Evolutionary conservation across 1,140 invertebrate species (phyloP), one percentile per base, ranked within the genome.

Genomic region (Cyphomyrmex costatus): DNA sequence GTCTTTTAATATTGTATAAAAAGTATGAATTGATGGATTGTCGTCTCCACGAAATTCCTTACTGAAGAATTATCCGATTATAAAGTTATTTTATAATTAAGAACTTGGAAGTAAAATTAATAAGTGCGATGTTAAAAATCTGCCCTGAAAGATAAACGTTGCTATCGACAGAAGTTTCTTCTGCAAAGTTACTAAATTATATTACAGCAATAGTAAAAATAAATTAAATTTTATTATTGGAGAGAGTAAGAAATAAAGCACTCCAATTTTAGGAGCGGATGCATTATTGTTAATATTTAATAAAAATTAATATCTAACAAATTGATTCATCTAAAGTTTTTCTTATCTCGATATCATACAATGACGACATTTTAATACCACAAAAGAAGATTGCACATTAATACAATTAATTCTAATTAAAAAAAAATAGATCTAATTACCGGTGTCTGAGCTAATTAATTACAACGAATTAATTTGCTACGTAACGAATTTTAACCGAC

Each of bases 71-170:
- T 63, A 63, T n/a, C 21, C 24, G 36, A 77, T 68, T 68, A 68
- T 61, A 77, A 63, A 77, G 74, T 63, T 63, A 77, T 63, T 77
- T 77, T 27, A 42, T 42, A 63, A 77, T 77, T 63, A 61, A 61
- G 19, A 77, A 77, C 74, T 77, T 61, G 58, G 36, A 61, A 77
- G 36, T 6, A 63, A 77, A 61, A 77, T 27, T 63, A 77, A 63
- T 61, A 60, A 61, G 21, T 27, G 24, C 16, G n/a, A 19, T 42
- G 73, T 60, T 77, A 53, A 27, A 77, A 77, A 77, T 8, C 24
- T 61, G 21, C 7, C 56, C 5, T 21, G 2, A 42, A 46, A 27
- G 8, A 61, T 76, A 10, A 46, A 77, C 53, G 21, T 10, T 36
- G 30, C 21, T n/a, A 77, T 77, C 36, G 56, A 36, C 51, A 77